Evolutionary conservation across 2,888 invertebrate genomes (phyloP).

Genomic region (Mythimna albipuncta): DNA sequence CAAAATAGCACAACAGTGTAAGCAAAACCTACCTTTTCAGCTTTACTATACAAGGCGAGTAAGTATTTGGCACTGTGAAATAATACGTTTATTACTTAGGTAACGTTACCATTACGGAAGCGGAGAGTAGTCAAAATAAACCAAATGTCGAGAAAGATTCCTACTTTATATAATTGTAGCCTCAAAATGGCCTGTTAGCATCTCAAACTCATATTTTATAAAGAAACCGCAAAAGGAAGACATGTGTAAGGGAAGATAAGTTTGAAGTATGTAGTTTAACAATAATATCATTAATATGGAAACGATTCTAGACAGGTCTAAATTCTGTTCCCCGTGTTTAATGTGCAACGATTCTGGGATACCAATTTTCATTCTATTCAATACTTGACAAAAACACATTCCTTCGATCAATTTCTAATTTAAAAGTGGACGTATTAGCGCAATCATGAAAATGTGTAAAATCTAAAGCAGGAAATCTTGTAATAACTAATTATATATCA

Average conservation of each 20-base stretch:
- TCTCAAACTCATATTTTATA: not conserved
- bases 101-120: not conserved
- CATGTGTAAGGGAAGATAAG: not conserved
- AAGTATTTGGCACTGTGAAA: not conserved
- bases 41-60: not conserved
- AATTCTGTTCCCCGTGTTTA: not conserved
- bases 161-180: not conserved
- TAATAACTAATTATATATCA: not conserved
- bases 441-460: not conserved
- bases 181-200: not conserved
- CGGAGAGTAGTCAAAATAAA: not conserved
- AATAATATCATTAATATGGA: not conserved
- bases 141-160: not conserved
- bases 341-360: not conserved
- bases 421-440: not conserved
- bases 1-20: not conserved
- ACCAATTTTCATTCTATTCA: not conserved
- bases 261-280: not conserved
- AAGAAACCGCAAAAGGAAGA: not conserved
- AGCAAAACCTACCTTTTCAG: not conserved
- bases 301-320: not conserved
- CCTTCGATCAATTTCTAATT: not conserved
- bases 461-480: not conserved
- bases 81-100: not conserved
- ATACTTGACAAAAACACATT: not conserved